Conservation (phyloP, 92 coral and sea anemone genomes). For the Porites cylindrica region DNA sequence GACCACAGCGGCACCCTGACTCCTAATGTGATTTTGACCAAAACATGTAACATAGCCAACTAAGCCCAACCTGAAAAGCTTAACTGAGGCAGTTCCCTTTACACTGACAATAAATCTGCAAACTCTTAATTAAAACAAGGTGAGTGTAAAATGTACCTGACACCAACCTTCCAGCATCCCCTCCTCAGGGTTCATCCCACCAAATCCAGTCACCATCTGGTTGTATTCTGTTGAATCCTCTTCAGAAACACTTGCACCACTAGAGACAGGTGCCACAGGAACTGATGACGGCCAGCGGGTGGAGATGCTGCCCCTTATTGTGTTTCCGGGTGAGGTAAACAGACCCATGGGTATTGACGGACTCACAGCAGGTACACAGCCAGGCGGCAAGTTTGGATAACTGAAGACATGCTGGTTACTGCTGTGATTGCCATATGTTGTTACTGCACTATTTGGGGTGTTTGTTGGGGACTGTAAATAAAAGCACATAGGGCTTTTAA, state of each 20-base stretch:
- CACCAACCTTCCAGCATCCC: slow-evolving; percentile 84
- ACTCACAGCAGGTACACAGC: slow-evolving; percentile 57
- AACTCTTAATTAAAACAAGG: background rate
- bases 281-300: slow-evolving; percentile 70
- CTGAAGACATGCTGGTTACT: slow-evolving; percentile 64
- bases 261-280: slow-evolving; percentile 48
- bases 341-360: slow-evolving; percentile 62
- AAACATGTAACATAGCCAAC: no score
- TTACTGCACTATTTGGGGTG: slow-evolving; percentile 49
- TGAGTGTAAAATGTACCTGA: background rate
- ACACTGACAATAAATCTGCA: background rate
- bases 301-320: slow-evolving; percentile 37
- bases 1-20: no score
- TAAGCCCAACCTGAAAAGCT: no score
- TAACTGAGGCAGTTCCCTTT: background rate
- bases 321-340: slow-evolving; percentile 63
- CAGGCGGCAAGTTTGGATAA: slow-evolving; percentile 64
- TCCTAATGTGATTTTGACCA: no score
- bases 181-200: slow-evolving; percentile 82
- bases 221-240: slow-evolving; percentile 72
- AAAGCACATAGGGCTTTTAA: background rate
- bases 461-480: slow-evolving; percentile 41
- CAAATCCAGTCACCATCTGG: slow-evolving; percentile 84
- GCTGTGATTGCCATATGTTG: slow-evolving; percentile 46
- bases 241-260: slow-evolving; percentile 47